A percentile compares a stretch with the other conserved stretches of the same genome.
Evolutionary conservation across 2,797 vertebrate species (phyloP).

Genomic region (Florisuga fusca): DNA sequence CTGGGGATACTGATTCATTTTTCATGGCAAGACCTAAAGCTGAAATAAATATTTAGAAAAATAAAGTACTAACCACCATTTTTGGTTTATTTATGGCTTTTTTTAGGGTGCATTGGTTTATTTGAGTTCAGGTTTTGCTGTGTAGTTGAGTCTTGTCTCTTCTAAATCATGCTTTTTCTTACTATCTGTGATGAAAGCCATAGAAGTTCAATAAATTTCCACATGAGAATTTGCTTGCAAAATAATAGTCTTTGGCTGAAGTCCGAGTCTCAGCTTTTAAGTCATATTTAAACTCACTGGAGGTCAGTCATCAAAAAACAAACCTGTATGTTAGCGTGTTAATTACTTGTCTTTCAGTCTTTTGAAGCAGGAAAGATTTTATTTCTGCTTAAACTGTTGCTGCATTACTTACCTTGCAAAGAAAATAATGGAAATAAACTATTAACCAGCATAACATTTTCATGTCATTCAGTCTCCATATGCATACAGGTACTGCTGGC

Average conservation of each 20-base stretch:
- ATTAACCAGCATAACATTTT: neutral
- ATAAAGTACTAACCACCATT: neutral
- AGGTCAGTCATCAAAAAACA: neutral
- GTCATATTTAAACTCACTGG: neutral
- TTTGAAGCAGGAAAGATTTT: rapidly evolving
- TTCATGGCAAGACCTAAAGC: neutral
- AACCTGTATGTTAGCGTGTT: neutral
- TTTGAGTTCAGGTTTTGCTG: neutral
- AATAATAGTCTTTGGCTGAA: neutral
- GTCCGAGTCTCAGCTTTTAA: conserved; percentile 9
- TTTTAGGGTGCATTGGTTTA: neutral
- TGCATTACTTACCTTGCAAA: neutral
- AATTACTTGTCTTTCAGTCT: neutral
- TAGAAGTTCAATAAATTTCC: neutral
- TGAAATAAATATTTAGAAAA: conserved; percentile 8
- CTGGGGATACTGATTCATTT: neutral
- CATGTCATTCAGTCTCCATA: rapidly evolving
- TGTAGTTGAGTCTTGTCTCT: neutral
- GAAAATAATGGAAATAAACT: neutral
- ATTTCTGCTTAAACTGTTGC: no score
- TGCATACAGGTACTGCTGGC: neutral
- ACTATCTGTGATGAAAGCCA: neutral
- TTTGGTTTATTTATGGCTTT: neutral
- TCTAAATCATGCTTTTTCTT: neutral
- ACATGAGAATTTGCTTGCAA: conserved; percentile 19